Evolutionary conservation across 1,140 invertebrate species (phyloP).

Genomic region (Anoplolepis gracilipes): DNA sequence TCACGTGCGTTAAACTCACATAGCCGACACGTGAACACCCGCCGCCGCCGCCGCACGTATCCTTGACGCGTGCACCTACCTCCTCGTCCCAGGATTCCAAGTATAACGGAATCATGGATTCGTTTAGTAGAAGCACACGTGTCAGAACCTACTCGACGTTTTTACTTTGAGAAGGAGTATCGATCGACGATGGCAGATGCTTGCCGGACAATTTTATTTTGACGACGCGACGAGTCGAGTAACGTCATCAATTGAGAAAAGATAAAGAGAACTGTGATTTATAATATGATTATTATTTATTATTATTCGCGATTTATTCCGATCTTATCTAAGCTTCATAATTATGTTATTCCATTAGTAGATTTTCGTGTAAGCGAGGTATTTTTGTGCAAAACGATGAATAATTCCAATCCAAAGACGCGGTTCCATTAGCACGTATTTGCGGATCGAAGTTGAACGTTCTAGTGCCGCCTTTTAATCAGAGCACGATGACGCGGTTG

Average conservation of each 20-base stretch:
- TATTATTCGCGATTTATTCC: background rate
- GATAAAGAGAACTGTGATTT: too few relatives aligned
- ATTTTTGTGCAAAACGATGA: background rate
- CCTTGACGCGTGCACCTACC: conserved; percentile 62
- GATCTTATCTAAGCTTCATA: background rate
- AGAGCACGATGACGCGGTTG: conserved; percentile 67
- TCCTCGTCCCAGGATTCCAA: conserved; percentile 69
- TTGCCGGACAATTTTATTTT: background rate
- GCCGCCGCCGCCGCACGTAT: conserved; percentile 48
- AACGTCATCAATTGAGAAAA: background rate
- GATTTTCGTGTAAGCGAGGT: background rate
- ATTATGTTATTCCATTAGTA: background rate
- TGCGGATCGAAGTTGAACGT: conserved; percentile 40
- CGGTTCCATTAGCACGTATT: background rate
- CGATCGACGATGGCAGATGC: conserved; percentile 2
- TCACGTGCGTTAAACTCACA: conserved; percentile 27
- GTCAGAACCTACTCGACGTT: conserved; percentile 69
- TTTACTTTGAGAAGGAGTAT: background rate
- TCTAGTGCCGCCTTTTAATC: conserved; percentile 70
- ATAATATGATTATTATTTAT: background rate
- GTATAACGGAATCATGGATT: conserved; percentile 78
- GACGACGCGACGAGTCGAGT: background rate
- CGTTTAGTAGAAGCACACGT: conserved; percentile 69
- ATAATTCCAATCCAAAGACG: background rate
- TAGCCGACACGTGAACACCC: conserved; percentile 36